phyloP scores from a whole-genome alignment of 53 echinoderm and acorn worm species.

The Antedon mediterranea region DNA sequence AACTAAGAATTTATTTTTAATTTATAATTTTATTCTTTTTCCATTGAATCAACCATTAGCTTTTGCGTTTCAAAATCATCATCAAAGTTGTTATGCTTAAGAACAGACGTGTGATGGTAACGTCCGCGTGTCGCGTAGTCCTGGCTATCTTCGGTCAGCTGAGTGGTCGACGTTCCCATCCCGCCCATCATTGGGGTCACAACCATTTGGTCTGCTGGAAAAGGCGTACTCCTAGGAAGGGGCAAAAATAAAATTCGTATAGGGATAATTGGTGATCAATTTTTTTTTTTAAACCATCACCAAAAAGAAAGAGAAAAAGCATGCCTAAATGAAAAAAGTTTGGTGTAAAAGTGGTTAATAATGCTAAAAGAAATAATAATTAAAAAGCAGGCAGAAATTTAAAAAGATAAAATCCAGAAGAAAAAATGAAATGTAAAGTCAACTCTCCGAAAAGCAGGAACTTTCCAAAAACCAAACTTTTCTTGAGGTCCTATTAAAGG shows the following conservation, averaged over 20 bases:
- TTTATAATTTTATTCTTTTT: conserved; percentile 2
- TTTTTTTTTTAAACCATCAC: neutral
- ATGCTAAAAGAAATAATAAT: no score
- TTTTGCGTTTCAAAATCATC: conserved; percentile 11
- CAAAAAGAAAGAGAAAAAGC: neutral
- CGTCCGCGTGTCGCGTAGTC: conserved; percentile 64
- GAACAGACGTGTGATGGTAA: conserved; percentile 70
- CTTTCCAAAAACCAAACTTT: no score
- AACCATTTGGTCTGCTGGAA: conserved; percentile 49
- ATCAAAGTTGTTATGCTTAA: conserved; percentile 35
- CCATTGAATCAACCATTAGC: conserved; percentile 3
- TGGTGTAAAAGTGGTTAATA: no score
- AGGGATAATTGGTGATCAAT: neutral
- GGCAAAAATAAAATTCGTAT: neutral
- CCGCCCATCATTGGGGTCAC: conserved; percentile 45
- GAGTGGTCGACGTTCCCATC: conserved; percentile 59
- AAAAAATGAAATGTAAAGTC: no score
- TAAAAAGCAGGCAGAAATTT: no score
- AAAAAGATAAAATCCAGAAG: no score
- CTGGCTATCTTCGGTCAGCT: conserved; percentile 49
- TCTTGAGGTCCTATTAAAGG: no score
- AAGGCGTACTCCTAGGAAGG: conserved; percentile 35
- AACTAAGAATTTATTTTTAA: no score
- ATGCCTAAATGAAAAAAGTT: no score
- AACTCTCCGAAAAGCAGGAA: no score